These are phyloP conservation scores for Miichthys miiuy DNA, from an alignment of 2,797 vertebrate genomes.

Conservation along the genomic window DNA sequence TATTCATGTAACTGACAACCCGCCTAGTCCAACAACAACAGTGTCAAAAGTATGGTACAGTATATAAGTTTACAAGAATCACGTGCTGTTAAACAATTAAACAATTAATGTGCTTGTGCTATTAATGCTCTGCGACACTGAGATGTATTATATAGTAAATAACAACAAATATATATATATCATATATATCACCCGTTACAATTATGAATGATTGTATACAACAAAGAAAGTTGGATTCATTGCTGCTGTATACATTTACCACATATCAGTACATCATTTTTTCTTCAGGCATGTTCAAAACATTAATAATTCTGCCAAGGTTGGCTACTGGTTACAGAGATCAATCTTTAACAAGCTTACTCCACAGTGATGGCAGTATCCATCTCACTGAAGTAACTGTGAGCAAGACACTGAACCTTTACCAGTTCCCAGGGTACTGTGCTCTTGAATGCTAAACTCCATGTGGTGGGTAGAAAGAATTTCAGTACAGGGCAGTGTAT, in stretches of 20 bases:
- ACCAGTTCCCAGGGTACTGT: constrained; percentile 9
- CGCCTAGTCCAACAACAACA: not conserved
- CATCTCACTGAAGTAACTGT: constrained; percentile 8
- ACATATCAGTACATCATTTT: constrained; percentile 1
- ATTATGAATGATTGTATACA: not conserved
- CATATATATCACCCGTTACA: not conserved
- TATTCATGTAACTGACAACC: not conserved
- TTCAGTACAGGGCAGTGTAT: not conserved
- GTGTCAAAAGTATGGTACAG: not conserved
- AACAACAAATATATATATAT: too few relatives aligned
- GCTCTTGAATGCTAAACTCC: constrained; percentile 23
- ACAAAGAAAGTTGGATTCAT: constrained; percentile 3
- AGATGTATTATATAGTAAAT: not conserved
- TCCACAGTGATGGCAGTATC: constrained; percentile 19
- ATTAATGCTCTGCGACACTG: not conserved
- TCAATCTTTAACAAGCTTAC: constrained; percentile 27
- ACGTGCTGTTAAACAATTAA: not conserved
- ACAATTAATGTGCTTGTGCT: not conserved
- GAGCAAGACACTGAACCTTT: constrained; percentile 22
- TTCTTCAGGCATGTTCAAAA: constrained; percentile 23
- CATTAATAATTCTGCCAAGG: constrained; percentile 32
- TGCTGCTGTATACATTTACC: not conserved
- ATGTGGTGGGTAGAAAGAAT: not conserved
- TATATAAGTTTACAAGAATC: not conserved
- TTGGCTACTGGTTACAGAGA: constrained; percentile 3